Percentiles rank a stretch among this genome's conserved stretches.
These are phyloP conservation scores for Drosophila tanythrix DNA, from an alignment of 2,888 invertebrate genomes.

Conservation along the genomic window DNA sequence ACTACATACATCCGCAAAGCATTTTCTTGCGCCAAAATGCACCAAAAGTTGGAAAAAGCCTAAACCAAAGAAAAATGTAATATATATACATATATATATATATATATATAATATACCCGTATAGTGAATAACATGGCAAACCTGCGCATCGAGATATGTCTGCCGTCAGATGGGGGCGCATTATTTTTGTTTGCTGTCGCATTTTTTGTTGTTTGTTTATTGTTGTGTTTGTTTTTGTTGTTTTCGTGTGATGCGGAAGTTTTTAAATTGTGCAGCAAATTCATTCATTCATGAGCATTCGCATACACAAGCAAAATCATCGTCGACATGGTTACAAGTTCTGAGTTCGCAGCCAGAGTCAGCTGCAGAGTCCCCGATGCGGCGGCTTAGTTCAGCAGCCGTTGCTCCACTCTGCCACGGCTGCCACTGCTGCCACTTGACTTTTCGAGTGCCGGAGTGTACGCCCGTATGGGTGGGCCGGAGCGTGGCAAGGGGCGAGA, in stretches of 20 bases:
- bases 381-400: conserved; percentile 43
- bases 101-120: conserved; percentile 10
- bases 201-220: conserved; percentile 25
- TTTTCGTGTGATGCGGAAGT: conserved; percentile 71
- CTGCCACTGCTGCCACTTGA: conserved; percentile 59
- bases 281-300: conserved; percentile 66
- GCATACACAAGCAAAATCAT: conserved; percentile 25
- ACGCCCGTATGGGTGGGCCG: background rate
- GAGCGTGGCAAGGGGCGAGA: background rate
- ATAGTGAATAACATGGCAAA: conserved; percentile 29
- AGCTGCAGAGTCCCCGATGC: conserved; percentile 30
- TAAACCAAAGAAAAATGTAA: background rate
- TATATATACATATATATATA: conserved; percentile 4
- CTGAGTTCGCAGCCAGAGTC: conserved; percentile 30
- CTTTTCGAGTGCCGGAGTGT: conserved; percentile 60
- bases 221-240: conserved; percentile 38
- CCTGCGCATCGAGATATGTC: conserved; percentile 39
- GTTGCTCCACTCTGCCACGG: conserved; percentile 36
- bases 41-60: conserved; percentile 13
- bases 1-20: conserved; percentile 57
- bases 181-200: conserved; percentile 38
- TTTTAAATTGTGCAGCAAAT: conserved; percentile 74
- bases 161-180: conserved; percentile 56
- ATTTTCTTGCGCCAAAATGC: conserved; percentile 43
- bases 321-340: conserved; percentile 29